These are phyloP conservation scores for Centropus bengalensis DNA, from an alignment of 2,113 vertebrate genomes.

Conservation along the genomic window DNA sequence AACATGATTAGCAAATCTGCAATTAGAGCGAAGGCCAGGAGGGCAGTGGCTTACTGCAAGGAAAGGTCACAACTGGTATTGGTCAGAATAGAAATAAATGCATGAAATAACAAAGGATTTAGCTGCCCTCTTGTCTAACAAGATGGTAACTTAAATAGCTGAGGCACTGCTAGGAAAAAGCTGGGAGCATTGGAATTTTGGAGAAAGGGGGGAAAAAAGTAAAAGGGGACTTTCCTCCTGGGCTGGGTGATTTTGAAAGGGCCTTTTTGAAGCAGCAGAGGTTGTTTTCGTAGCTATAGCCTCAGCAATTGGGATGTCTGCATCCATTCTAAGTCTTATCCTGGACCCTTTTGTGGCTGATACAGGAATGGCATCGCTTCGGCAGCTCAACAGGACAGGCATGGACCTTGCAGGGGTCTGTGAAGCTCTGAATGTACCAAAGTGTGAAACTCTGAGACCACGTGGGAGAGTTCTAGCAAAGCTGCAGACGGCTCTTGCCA, in stretches of 20 bases:
- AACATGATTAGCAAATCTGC: conserved; percentile 49
- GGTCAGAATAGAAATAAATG: background rate
- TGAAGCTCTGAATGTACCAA: background rate
- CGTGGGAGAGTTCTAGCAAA: background rate
- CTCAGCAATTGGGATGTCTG: background rate
- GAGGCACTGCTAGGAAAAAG: background rate
- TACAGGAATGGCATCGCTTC: background rate
- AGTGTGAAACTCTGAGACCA: background rate
- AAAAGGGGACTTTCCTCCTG: background rate
- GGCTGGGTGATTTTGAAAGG: background rate
- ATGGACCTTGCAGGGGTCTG: background rate
- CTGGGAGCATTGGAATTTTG: background rate
- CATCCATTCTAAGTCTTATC: background rate
- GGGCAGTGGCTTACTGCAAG: conserved; percentile 26
- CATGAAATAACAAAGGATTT: background rate
- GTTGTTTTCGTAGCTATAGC: background rate
- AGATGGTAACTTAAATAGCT: background rate
- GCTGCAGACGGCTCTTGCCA: background rate
- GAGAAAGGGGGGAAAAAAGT: background rate
- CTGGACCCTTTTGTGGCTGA: background rate
- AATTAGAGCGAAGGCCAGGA: conserved; percentile 23
- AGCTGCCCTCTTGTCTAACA: background rate
- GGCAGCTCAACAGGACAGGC: background rate
- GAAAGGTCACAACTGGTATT: background rate
- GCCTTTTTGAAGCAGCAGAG: background rate